Evolutionary conservation across 2,888 invertebrate species (phyloP), one percentile per base, ranked within the genome.

Genomic region (Tetrapedia diversipes): DNA sequence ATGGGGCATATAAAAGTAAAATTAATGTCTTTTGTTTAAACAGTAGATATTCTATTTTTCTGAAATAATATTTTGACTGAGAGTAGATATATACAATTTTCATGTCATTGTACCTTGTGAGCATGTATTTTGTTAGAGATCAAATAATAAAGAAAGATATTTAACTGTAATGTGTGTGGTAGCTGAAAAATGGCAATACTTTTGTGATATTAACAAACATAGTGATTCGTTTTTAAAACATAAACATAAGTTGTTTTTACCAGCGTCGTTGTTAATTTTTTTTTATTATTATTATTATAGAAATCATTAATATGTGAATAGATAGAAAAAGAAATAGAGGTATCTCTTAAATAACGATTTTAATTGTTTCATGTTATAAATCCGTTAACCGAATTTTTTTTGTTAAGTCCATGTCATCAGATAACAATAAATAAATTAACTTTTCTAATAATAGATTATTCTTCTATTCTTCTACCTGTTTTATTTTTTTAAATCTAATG

Each of bases 151-250:
- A 53, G n/a, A 57, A 39, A 27, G 61, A 27, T 43, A 22, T n/a
- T 37, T n/a, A 60, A 56, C 27, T 47, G 22, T 39, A 67, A 70
- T 77, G 71, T 53, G 69, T 60, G 70, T 61, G 75, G 60, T 65
- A 72, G 67, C 70, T 65, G 29, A 79, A 37, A 64, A 82, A 80
- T 77, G 82, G 85, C 86, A 87, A 86, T 86, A 86, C 75, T 85
- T 75, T 89, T 90, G 88, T 89, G 89, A 89, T 90, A 89, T 88
- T 87, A 89, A 89, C 82, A 85, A 81, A 83, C 84, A 84, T 86
- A 77, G 82, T 87, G 83, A 86, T 75, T 81, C 82, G 79, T 80
- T 80, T 66, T 73, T 81, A 82, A 54, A 63, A 41, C 22, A 51
- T 32, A 64, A 63, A 19, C 22, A 49, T 66, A 59, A 29, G 27